phyloP scores from a whole-genome alignment of 30 jellyfish, hydroid and myxozoan species.

The Aurelia aurita region DNA sequence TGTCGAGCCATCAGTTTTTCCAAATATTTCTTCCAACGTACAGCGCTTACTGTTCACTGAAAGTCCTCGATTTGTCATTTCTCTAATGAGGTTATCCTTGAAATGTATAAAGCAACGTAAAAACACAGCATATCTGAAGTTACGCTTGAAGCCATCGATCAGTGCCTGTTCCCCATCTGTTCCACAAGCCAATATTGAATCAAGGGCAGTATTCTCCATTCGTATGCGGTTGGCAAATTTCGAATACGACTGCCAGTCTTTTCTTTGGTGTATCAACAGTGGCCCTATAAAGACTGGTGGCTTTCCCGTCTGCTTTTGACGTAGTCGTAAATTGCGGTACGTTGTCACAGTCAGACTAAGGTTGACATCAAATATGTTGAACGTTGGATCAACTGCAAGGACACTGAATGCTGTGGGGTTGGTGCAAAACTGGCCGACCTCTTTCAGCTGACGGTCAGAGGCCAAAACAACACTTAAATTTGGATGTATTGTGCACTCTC shows the following conservation, averaged over 20 bases:
- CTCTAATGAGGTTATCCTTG: not conserved
- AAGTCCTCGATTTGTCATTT: not conserved
- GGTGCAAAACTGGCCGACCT: slow-evolving; percentile 8
- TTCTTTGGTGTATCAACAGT: not conserved
- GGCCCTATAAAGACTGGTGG: slow-evolving; percentile 22
- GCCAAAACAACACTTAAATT: not conserved
- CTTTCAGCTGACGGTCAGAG: not conserved
- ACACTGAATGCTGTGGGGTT: not conserved
- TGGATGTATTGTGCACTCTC: slow-evolving; percentile 18
- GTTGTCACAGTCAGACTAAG: slow-evolving; percentile 13
- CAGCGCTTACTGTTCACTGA: not conserved
- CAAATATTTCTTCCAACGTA: slow-evolving; percentile 8
- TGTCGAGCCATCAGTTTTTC: not conserved
- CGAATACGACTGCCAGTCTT: slow-evolving; percentile 8
- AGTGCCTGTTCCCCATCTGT: slow-evolving; percentile 21
- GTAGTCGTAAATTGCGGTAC: not conserved
- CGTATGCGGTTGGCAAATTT: not conserved
- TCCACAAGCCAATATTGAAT: not conserved
- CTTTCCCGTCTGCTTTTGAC: not conserved
- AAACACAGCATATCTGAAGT: not conserved
- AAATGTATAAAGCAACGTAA: slow-evolving; percentile 13
- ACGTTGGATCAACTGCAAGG: slow-evolving; percentile 1
- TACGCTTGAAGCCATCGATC: not conserved
- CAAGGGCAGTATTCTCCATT: not conserved
- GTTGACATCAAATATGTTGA: slow-evolving; percentile 1